Percentiles rank a stretch among this genome's conserved stretches.
These are phyloP conservation scores for Pentamera pediparva DNA, from an alignment of 53 echinoderm and acorn worm species.

Conservation along the genomic window DNA sequence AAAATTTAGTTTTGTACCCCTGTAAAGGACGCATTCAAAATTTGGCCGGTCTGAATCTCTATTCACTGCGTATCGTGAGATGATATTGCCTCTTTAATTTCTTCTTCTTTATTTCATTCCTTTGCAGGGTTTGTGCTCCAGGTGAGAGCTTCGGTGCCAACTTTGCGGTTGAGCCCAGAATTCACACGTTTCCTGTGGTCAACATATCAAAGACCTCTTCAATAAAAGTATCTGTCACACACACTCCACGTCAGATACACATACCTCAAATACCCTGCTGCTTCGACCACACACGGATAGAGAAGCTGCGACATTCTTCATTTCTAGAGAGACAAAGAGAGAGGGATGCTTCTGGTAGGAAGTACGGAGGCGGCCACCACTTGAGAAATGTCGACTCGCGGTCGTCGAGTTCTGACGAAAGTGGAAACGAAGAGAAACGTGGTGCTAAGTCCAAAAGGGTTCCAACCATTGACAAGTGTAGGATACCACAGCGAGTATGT, in stretches of 20 bases:
- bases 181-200: conserved; percentile 81
- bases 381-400: neutral
- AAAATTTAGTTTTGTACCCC: no score
- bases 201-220: conserved; percentile 80
- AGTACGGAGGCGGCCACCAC: neutral
- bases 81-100: neutral
- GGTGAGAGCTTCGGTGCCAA: conserved; percentile 86
- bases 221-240: conserved; percentile 76
- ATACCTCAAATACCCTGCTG: conserved; percentile 71
- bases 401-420: conserved; percentile 15
- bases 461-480: no score
- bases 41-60: conserved; percentile 15
- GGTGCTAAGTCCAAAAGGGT: conserved; percentile 11
- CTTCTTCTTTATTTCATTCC: neutral
- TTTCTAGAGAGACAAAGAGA: neutral
- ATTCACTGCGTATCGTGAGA: neutral
- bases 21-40: neutral
- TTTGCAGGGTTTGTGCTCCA: conserved; percentile 93
- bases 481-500: no score
- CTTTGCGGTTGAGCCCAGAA: conserved; percentile 66
- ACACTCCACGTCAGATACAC: conserved; percentile 63
- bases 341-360: neutral
- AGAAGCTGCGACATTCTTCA: neutral
- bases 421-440: neutral
- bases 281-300: neutral